These are phyloP conservation scores for Muscina levida DNA, from an alignment of 2,888 invertebrate species.

Conservation along the genomic window DNA sequence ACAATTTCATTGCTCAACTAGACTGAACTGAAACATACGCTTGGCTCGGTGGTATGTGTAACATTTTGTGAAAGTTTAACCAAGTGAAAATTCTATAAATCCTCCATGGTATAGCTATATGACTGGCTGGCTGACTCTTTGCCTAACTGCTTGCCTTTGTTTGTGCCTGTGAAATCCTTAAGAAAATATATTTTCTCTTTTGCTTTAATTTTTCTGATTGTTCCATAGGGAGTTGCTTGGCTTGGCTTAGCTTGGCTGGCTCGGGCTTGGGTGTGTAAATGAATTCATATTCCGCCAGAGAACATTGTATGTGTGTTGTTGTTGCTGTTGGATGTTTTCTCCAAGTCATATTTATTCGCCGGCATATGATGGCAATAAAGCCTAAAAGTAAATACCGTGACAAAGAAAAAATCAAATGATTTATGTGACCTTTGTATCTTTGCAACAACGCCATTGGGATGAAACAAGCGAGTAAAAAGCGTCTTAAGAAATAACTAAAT, in stretches of 20 bases:
- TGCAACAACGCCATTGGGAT: not conserved
- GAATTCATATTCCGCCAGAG: too few relatives aligned
- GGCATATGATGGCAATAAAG: conserved; percentile 31
- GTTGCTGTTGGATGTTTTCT: too few relatives aligned
- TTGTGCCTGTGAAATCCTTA: conserved; percentile 28
- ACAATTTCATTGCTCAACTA: not conserved
- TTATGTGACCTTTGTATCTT: conserved; percentile 44
- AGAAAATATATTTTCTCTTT: conserved; percentile 17
- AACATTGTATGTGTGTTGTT: not conserved
- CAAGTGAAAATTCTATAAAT: conserved; percentile 37
- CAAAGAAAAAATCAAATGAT: conserved; percentile 39
- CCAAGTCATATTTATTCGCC: conserved; percentile 25
- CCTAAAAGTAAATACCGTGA: conserved; percentile 2
- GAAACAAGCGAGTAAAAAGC: not conserved
- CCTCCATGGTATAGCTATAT: not conserved
- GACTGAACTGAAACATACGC: not conserved
- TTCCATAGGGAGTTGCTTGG: conserved; percentile 4
- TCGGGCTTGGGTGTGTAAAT: not conserved
- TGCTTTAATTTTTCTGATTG: not conserved
- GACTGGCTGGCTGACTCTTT: too few relatives aligned
- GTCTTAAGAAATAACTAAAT: conserved; percentile 32
- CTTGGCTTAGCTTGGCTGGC: too few relatives aligned
- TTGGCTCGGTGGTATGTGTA: not conserved
- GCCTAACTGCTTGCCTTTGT: too few relatives aligned
- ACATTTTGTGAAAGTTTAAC: conserved; percentile 27